phyloP scores from a whole-genome alignment of 1,140 invertebrate genomes.

The Meteorus sp. region DNA sequence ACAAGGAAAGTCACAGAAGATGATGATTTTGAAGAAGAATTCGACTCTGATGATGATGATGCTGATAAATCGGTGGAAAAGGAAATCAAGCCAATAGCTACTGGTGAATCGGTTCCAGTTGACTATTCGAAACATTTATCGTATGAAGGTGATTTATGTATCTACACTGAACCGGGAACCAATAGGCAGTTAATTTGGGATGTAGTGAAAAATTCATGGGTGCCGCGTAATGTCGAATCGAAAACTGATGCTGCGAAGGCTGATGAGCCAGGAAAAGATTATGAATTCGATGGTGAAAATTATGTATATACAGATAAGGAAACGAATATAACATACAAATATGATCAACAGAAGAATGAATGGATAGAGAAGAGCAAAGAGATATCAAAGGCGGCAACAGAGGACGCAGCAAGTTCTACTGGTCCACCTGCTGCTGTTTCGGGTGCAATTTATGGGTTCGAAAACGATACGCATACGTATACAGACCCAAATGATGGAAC shows the following conservation, averaged over 20 bases:
- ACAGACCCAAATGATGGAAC: slow-evolving; percentile 84
- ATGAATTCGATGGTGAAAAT: slow-evolving; percentile 60
- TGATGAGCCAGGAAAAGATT: slow-evolving; percentile 44
- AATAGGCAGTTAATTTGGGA: slow-evolving; percentile 71
- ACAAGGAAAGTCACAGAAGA: slow-evolving; percentile 14
- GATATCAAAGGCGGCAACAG: slow-evolving; percentile 41
- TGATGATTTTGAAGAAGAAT: slow-evolving; percentile 43
- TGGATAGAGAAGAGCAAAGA: slow-evolving; percentile 63
- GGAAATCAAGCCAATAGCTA: background rate
- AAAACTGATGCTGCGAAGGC: slow-evolving; percentile 23
- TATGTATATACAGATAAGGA: slow-evolving; percentile 59
- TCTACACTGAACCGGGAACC: slow-evolving; percentile 73
- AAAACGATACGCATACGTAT: slow-evolving; percentile 78
- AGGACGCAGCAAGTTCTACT: slow-evolving; percentile 35
- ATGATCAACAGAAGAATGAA: slow-evolving; percentile 60
- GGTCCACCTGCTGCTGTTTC: slow-evolving; percentile 49
- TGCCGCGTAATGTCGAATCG: slow-evolving; percentile 25
- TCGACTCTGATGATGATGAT: slow-evolving; percentile 43
- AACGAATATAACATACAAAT: slow-evolving; percentile 53
- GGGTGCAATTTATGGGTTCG: slow-evolving; percentile 66
- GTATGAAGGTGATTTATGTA: slow-evolving; percentile 69
- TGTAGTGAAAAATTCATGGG: slow-evolving; percentile 64
- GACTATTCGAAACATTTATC: slow-evolving; percentile 63
- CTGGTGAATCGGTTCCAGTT: background rate
- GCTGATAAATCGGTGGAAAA: slow-evolving; percentile 22